A percentile compares a stretch with the other conserved stretches of the same genome.
These are phyloP conservation scores for Volucella bombylans DNA, from an alignment of 2,888 invertebrate genomes.

Conservation along the genomic window DNA sequence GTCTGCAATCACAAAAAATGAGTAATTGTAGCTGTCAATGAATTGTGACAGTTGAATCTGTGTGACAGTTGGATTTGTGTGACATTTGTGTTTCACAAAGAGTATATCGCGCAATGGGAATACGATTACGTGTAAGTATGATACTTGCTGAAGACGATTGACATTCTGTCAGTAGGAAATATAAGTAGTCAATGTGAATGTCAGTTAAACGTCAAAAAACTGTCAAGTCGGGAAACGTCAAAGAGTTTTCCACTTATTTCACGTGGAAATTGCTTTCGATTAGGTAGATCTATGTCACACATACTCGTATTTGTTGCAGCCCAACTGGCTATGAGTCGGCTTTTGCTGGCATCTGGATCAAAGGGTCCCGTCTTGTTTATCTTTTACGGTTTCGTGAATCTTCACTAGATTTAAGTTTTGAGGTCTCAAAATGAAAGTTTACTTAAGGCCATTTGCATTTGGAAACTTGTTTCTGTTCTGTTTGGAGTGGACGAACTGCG, in stretches of 20 bases:
- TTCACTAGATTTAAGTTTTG: not conserved
- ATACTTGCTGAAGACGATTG: slow-evolving; percentile 14
- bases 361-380: slow-evolving; percentile 36
- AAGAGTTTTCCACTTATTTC: slow-evolving; percentile 15
- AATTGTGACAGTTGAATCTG: slow-evolving; percentile 42
- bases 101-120: slow-evolving; percentile 21
- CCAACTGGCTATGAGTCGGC: not conserved
- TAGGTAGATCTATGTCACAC: slow-evolving; percentile 63
- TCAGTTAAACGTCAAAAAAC: slow-evolving; percentile 43
- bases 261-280: slow-evolving; percentile 55
- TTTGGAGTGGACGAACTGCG: slow-evolving; percentile 1
- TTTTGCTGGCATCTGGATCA: slow-evolving; percentile 35
- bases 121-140: not conserved
- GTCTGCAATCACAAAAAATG: slow-evolving; percentile 43
- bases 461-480: slow-evolving; percentile 39
- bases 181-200: slow-evolving; percentile 25
- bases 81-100: not conserved
- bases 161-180: slow-evolving; percentile 20
- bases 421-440: slow-evolving; percentile 58
- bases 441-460: slow-evolving; percentile 57
- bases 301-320: slow-evolving; percentile 41
- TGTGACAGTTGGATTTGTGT: not conserved
- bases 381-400: slow-evolving; percentile 26
- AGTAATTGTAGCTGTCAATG: slow-evolving; percentile 58
- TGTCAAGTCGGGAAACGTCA: slow-evolving; percentile 30